Conservation (phyloP, 92 coral and sea anemone genomes). For the Porites cylindrica region DNA sequence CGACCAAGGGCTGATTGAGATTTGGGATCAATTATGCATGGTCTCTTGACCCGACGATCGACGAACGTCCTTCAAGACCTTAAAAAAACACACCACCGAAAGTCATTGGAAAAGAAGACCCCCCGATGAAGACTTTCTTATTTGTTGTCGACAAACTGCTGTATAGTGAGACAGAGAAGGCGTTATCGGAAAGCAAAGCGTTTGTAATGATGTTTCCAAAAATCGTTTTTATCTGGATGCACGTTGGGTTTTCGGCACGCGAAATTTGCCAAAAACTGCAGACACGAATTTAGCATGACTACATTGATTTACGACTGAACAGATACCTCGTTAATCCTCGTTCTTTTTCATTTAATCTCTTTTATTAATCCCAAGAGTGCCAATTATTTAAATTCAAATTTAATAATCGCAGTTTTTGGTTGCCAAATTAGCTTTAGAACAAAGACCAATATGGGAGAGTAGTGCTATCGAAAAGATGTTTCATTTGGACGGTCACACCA, state of each 20-base stretch:
- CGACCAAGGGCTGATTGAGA: constrained; percentile 16
- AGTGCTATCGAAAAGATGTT: too few species aligned
- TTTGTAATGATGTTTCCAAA: constrained; percentile 16
- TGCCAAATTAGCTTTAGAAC: too few species aligned
- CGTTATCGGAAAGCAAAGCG: not conserved
- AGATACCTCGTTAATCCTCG: not conserved
- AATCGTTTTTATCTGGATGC: not conserved
- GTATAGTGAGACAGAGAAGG: not conserved
- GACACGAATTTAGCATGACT: not conserved
- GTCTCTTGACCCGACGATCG: constrained; percentile 25
- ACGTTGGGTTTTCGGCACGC: constrained; percentile 25
- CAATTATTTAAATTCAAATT: too few species aligned
- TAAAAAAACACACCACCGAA: not conserved
- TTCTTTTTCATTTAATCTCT: not conserved
- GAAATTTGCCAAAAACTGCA: not conserved
- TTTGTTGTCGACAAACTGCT: not conserved
- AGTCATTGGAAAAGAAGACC: not conserved
- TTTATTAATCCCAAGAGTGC: too few species aligned
- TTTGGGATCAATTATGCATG: constrained; percentile 4
- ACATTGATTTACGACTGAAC: not conserved
- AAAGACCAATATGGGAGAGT: too few species aligned
- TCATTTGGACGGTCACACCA: too few species aligned
- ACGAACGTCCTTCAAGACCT: constrained; percentile 10
- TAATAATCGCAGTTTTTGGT: too few species aligned
- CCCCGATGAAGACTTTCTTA: not conserved